Conservation (phyloP, 2,113 vertebrate genomes). For the Oplegnathus fasciatus region DNA sequence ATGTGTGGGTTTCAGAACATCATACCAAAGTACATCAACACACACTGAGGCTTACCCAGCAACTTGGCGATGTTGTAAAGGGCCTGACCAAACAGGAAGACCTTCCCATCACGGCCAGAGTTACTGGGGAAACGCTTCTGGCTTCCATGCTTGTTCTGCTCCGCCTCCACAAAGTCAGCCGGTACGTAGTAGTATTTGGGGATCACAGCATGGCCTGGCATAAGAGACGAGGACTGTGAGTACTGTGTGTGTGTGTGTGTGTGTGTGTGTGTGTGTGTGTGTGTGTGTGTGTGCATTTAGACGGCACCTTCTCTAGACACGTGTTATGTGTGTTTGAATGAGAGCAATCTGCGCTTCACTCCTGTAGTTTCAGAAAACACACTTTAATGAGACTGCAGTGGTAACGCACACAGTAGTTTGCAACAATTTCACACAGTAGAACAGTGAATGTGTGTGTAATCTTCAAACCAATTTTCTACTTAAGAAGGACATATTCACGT, state of each 20-base stretch:
- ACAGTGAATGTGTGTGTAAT: not conserved
- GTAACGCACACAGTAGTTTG: not conserved
- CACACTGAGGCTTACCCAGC: conserved; percentile 87
- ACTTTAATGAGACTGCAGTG: not conserved
- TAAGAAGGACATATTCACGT: not conserved
- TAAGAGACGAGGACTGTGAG: not conserved
- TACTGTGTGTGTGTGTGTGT: conserved; percentile 1
- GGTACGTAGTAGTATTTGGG: conserved; percentile 98
- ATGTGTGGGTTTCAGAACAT: not conserved
- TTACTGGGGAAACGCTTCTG: conserved; percentile 97
- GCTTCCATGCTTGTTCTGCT: conserved; percentile 93
- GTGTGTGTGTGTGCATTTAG: not conserved
- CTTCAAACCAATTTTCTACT: not conserved
- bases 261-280: not conserved
- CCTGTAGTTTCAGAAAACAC: not conserved
- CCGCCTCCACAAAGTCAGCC: conserved; percentile 93
- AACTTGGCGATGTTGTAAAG: conserved; percentile 94
- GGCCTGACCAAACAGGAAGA: conserved; percentile 97
- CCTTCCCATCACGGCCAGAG: conserved; percentile 91
- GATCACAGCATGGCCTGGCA: conserved; percentile 89
- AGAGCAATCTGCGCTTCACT: not conserved
- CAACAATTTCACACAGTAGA: not conserved
- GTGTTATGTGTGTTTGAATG: not conserved
- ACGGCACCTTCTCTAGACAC: not conserved
- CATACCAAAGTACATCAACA: not conserved